A percentile compares a stretch with the other conserved stretches of the same genome.
These are phyloP conservation scores for Silurus asotus DNA, from an alignment of 2,113 vertebrate species.

Conservation along the genomic window DNA sequence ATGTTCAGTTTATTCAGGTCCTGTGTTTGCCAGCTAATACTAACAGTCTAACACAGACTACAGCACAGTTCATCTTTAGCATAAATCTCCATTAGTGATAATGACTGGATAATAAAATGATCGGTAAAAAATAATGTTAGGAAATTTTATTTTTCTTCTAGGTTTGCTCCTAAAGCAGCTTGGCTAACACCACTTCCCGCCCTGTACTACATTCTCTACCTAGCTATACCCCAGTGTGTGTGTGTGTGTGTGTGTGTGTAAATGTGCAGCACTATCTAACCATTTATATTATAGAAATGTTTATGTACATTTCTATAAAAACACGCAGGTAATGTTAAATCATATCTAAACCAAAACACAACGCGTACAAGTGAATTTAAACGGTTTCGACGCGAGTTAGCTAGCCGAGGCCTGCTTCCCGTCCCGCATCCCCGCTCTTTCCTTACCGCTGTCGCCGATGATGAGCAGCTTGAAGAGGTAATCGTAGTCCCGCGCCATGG, in stretches of 20 bases:
- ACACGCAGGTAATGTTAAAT: accelerated
- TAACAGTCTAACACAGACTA: neutral
- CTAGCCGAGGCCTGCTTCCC: conserved; percentile 48
- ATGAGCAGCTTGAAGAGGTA: conserved; percentile 84
- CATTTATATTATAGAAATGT: too few relatives aligned
- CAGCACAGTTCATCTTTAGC: neutral
- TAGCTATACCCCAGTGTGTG: neutral
- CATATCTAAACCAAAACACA: neutral
- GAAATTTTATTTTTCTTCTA: neutral
- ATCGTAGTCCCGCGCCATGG: conserved; percentile 82
- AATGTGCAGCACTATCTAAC: too few relatives aligned
- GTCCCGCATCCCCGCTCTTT: conserved; percentile 50
- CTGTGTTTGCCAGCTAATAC: neutral
- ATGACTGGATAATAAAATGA: neutral
- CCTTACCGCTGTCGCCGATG: conserved; percentile 83
- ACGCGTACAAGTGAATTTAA: neutral
- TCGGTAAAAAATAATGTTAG: too few relatives aligned
- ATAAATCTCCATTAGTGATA: neutral
- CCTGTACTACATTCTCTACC: neutral
- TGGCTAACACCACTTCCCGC: neutral
- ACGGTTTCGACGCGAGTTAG: neutral
- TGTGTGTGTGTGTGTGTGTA: neutral
- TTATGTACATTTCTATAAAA: too few relatives aligned
- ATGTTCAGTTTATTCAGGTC: neutral
- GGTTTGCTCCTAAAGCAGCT: neutral